Evolutionary conservation across 2,113 vertebrate species (phyloP).

Genomic region (Coryphaenoides rupestris): DNA sequence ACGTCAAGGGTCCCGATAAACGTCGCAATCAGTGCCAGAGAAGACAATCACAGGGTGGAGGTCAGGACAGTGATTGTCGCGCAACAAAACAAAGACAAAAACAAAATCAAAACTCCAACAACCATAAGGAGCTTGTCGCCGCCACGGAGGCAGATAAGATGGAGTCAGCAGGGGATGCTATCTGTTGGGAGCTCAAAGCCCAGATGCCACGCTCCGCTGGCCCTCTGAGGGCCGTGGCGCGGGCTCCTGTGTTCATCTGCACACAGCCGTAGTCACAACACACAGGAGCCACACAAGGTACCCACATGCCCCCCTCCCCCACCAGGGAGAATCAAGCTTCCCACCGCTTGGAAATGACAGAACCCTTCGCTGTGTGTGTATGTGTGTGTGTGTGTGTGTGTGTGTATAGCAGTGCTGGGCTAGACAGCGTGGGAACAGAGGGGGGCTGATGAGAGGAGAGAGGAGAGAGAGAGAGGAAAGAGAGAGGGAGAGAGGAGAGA

Average conservation of each 20-base stretch:
- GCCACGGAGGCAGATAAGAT: slow-evolving; percentile 34
- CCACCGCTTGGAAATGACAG: too few relatives aligned
- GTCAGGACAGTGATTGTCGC: slow-evolving; percentile 52
- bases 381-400: neutral
- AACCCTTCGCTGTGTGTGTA: neutral
- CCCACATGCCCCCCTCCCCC: slow-evolving; percentile 52
- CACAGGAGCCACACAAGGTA: slow-evolving; percentile 55
- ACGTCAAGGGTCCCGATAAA: too few relatives aligned
- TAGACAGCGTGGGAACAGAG: slow-evolving; percentile 41
- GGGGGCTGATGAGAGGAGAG: neutral
- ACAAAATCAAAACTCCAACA: slow-evolving; percentile 42
- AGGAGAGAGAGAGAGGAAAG: neutral
- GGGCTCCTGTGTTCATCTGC: slow-evolving; percentile 53
- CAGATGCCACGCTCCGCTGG: slow-evolving; percentile 44
- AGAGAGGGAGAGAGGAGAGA: neutral
- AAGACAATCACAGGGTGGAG: slow-evolving; percentile 19
- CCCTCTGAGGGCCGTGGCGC: slow-evolving; percentile 40
- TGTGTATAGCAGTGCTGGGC: slow-evolving; percentile 41
- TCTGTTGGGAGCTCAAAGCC: slow-evolving; percentile 62
- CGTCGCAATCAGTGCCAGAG: too few relatives aligned
- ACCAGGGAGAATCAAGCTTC: neutral
- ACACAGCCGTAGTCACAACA: slow-evolving; percentile 71
- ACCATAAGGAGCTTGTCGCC: slow-evolving; percentile 36
- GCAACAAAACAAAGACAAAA: slow-evolving; percentile 36
- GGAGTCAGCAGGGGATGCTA: slow-evolving; percentile 27